Evolutionary conservation across 2,113 vertebrate species (phyloP).

Genomic region (Embiotoca jacksoni): DNA sequence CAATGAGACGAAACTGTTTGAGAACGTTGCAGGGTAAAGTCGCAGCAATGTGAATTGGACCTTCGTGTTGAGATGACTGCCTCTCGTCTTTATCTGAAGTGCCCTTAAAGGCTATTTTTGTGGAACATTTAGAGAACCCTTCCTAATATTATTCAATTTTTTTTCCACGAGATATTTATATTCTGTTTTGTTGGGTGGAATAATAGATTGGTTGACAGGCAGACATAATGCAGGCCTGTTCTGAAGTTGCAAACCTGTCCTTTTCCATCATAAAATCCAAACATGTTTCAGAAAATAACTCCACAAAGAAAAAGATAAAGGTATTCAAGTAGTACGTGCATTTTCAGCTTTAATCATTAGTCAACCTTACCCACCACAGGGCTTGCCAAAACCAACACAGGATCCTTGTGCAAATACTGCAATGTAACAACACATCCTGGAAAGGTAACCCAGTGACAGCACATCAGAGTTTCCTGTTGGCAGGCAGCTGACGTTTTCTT

Average conservation of each 20-base stretch:
- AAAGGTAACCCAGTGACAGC: constrained; percentile 46
- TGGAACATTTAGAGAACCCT: too few species aligned
- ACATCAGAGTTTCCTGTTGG: constrained; percentile 37
- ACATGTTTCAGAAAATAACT: constrained; percentile 2
- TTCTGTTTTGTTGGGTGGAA: neutral
- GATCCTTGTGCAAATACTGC: constrained; percentile 35
- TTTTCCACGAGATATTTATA: too few species aligned
- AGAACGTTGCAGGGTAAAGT: too few species aligned
- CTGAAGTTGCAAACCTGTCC: neutral
- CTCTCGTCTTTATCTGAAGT: too few species aligned
- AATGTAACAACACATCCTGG: constrained; percentile 62
- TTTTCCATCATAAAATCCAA: neutral
- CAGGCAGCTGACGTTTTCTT: constrained; percentile 63
- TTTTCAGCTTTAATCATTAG: constrained; percentile 47
- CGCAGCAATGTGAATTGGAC: too few species aligned
- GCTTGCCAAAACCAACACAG: constrained; percentile 74
- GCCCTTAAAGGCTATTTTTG: too few species aligned
- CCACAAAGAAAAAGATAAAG: constrained; percentile 32
- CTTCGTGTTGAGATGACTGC: too few species aligned
- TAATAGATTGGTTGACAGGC: too few species aligned
- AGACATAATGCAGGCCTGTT: neutral
- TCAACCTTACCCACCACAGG: constrained; percentile 22
- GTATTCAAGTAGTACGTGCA: neutral
- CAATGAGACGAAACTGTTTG: too few species aligned
- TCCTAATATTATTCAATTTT: too few species aligned